These are phyloP conservation scores for Ypsolopha sequella DNA, from an alignment of 2,888 invertebrate genomes.

Conservation along the genomic window DNA sequence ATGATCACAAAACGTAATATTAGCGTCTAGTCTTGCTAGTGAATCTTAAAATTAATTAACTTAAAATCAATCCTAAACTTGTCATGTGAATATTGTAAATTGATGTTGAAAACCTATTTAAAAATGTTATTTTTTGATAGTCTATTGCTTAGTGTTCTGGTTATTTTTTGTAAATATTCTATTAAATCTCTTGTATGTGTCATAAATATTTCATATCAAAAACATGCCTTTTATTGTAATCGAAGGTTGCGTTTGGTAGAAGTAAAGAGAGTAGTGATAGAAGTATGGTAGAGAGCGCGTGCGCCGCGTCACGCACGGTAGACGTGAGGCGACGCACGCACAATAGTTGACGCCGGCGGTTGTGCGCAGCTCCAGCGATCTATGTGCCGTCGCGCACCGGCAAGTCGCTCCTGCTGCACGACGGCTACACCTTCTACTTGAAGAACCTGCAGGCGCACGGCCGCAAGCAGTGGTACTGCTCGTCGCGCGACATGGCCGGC, in stretches of 20 bases:
- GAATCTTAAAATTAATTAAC: too few relatives aligned
- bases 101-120: too few relatives aligned
- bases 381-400: conserved; percentile 67
- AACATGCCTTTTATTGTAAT: not conserved
- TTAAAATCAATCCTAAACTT: too few relatives aligned
- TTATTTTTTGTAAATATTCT: not conserved
- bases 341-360: not conserved
- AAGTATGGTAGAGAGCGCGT: not conserved
- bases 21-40: too few relatives aligned
- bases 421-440: conserved; percentile 61
- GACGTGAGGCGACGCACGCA: too few relatives aligned
- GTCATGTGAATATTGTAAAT: too few relatives aligned
- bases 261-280: not conserved
- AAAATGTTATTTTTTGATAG: not conserved
- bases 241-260: not conserved
- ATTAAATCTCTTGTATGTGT: not conserved
- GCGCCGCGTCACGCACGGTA: not conserved
- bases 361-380: conserved; percentile 46
- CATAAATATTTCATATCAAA: not conserved
- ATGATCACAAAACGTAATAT: too few relatives aligned
- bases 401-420: conserved; percentile 58
- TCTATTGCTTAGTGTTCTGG: not conserved
- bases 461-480: conserved; percentile 65
- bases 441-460: conserved; percentile 62
- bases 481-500: conserved; percentile 61